Conservation (phyloP, 2,797 vertebrate genomes). For the Nannoperca australis region DNA sequence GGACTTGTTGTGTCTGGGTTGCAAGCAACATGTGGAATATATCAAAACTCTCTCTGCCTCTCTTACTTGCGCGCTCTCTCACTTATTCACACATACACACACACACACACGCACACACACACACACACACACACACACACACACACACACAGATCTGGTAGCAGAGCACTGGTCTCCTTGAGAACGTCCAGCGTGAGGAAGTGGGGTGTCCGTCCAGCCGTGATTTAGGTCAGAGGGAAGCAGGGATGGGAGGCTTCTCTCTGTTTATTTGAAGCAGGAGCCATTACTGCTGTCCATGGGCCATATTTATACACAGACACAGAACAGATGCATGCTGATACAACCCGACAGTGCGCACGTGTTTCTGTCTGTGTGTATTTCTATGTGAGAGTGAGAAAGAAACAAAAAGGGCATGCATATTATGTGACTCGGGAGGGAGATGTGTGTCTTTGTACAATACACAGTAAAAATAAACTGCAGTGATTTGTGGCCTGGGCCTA, state of each 20-base stretch:
- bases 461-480: conserved; percentile 77
- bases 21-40: conserved; percentile 75
- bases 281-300: conserved; percentile 86
- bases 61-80: conserved; percentile 44
- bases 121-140: conserved; percentile 33
- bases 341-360: conserved; percentile 42
- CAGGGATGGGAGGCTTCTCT: conserved; percentile 79
- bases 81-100: conserved; percentile 50
- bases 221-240: conserved; percentile 85
- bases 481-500: conserved; percentile 76
- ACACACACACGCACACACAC: conserved; percentile 30
- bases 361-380: conserved; percentile 45
- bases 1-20: conserved; percentile 79
- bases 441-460: conserved; percentile 73
- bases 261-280: conserved; percentile 89
- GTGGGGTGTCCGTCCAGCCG: conserved; percentile 79
- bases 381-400: conserved; percentile 37
- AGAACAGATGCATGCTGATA: conserved; percentile 76
- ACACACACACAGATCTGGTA: conserved; percentile 51
- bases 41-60: conserved; percentile 66
- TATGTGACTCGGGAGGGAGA: conserved; percentile 65
- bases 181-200: conserved; percentile 79
- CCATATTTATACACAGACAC: conserved; percentile 86
- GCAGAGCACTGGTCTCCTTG: conserved; percentile 60
- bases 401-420: conserved; percentile 48